phyloP scores from a whole-genome alignment of 2,113 vertebrate species.

The Aegotheles bennettii region DNA sequence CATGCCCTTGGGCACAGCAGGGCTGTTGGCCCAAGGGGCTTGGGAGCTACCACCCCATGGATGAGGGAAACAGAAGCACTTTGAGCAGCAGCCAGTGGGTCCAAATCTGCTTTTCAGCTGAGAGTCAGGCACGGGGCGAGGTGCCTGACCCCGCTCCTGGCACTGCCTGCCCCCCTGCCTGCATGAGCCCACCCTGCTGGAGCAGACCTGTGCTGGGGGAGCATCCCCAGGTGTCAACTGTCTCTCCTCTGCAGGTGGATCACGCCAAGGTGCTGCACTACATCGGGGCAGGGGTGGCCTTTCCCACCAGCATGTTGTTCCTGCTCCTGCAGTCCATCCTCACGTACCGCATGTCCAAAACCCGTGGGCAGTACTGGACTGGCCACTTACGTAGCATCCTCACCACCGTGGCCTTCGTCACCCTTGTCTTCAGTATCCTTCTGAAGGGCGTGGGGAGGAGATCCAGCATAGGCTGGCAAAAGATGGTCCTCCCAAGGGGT shows the following conservation, averaged over 20 bases:
- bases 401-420: conserved; percentile 76
- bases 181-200: neutral
- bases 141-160: neutral
- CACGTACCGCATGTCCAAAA: conserved; percentile 85
- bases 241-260: conserved; percentile 74
- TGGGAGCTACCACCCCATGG: neutral
- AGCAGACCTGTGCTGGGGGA: neutral
- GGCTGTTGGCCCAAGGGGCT: neutral
- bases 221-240: rapidly evolving
- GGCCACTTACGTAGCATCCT: conserved; percentile 80
- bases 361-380: conserved; percentile 74
- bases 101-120: neutral
- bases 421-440: conserved; percentile 89
- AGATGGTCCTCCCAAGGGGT: rapidly evolving
- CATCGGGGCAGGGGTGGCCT: conserved; percentile 83
- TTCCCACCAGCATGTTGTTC: conserved; percentile 87
- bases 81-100: neutral
- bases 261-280: conserved; percentile 87
- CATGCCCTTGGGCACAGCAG: rapidly evolving
- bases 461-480: neutral
- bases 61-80: neutral
- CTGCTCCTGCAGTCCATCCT: conserved; percentile 83
- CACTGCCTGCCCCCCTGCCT: neutral
- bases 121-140: neutral
- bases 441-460: neutral